phyloP scores from a whole-genome alignment of 2,113 vertebrate species.

The Gasterosteus nipponicus region DNA sequence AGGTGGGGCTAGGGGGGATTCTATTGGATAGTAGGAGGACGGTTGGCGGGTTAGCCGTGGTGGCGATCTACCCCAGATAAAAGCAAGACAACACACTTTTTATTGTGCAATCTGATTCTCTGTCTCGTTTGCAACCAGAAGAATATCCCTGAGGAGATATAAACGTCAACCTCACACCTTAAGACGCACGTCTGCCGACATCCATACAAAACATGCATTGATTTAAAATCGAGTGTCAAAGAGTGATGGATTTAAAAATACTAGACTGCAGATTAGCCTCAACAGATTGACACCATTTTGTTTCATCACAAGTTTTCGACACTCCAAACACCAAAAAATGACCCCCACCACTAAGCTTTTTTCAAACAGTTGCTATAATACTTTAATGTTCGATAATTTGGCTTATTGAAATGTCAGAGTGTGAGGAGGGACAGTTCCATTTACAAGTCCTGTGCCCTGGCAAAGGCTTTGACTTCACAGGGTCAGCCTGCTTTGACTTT shows the following conservation, averaged over 20 bases:
- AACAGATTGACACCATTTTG: constrained; percentile 14
- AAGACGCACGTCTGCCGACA: neutral
- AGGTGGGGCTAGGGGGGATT: neutral
- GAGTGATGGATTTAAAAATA: constrained; percentile 11
- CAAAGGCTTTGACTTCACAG: too few species aligned
- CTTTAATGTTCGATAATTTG: too few species aligned
- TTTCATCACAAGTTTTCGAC: too few species aligned
- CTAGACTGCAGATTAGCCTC: constrained; percentile 17
- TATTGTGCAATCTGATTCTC: constrained; percentile 1
- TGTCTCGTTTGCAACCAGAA: constrained; percentile 15
- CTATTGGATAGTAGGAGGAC: neutral
- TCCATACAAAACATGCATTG: neutral
- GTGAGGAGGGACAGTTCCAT: too few species aligned
- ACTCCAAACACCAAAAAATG: too few species aligned
- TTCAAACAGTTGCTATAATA: constrained; percentile 18
- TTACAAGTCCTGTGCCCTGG: too few species aligned
- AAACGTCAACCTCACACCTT: constrained; percentile 22
- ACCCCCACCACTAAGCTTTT: too few species aligned
- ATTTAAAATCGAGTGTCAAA: constrained; percentile 1
- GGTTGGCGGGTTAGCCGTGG: neutral
- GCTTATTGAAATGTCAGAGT: too few species aligned
- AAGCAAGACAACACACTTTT: neutral
- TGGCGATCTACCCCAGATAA: neutral
- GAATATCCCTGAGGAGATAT: constrained; percentile 14
- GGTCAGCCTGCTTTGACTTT: too few species aligned